Evolutionary conservation across 2,113 vertebrate genomes (phyloP).

Genomic region (Poeciliopsis prolifica): DNA sequence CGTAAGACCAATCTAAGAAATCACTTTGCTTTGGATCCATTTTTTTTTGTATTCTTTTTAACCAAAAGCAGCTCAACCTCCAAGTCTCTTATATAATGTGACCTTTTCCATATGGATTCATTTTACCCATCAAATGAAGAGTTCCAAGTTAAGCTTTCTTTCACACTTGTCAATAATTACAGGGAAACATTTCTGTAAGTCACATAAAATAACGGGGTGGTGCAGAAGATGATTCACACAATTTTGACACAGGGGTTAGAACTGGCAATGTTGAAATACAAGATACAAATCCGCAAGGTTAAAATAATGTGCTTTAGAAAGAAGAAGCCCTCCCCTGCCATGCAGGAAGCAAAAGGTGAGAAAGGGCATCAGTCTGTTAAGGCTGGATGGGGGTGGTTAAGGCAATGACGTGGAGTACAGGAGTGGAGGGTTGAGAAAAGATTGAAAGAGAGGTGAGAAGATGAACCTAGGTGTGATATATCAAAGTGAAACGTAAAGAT

Average conservation of each 20-base stretch:
- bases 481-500: slow-evolving; percentile 35
- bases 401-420: slow-evolving; percentile 20
- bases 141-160: slow-evolving; percentile 15
- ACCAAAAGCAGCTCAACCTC: not conserved
- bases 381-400: slow-evolving; percentile 17
- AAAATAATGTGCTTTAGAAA: slow-evolving; percentile 34
- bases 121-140: slow-evolving; percentile 12
- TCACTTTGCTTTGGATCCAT: no score
- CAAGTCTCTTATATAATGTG: slow-evolving; percentile 7
- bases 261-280: slow-evolving; percentile 46
- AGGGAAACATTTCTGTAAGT: slow-evolving; percentile 19
- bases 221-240: slow-evolving; percentile 29
- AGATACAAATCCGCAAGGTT: slow-evolving; percentile 46
- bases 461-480: slow-evolving; percentile 48
- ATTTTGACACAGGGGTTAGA: slow-evolving; percentile 37
- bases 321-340: slow-evolving; percentile 20
- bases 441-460: slow-evolving; percentile 37
- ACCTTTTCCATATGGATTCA: slow-evolving; percentile 8
- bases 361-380: slow-evolving; percentile 33
- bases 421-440: slow-evolving; percentile 29
- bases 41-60: not conserved
- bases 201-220: slow-evolving; percentile 28
- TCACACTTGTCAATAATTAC: slow-evolving; percentile 37
- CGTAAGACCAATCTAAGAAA: not conserved
- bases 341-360: slow-evolving; percentile 25